Conservation (phyloP, 1,140 invertebrate genomes). For the Conus ventricosus region DNA sequence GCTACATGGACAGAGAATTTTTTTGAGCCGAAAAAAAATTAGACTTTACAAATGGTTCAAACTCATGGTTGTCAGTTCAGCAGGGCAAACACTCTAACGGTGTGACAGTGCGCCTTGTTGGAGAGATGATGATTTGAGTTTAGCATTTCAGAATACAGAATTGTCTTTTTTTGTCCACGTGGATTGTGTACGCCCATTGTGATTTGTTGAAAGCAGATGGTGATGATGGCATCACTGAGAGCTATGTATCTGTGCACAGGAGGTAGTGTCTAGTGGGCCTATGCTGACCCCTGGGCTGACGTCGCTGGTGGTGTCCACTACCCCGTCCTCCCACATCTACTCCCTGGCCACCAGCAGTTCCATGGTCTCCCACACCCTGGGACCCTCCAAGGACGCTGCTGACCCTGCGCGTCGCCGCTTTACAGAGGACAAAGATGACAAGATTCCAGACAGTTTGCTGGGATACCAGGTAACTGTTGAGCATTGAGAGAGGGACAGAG, state of each 20-base stretch:
- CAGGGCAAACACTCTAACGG: no score
- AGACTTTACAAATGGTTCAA: no score
- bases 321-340: conserved; percentile 38
- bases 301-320: neutral
- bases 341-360: conserved; percentile 44
- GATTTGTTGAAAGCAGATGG: no score
- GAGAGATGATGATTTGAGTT: no score
- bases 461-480: conserved; percentile 68
- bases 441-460: conserved; percentile 69
- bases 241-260: neutral
- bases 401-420: conserved; percentile 64
- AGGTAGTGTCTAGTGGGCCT: conserved; percentile 16
- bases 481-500: neutral
- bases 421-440: conserved; percentile 71
- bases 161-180: no score
- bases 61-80: no score
- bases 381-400: conserved; percentile 44
- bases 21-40: no score
- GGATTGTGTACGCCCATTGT: neutral
- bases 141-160: no score
- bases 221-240: no score
- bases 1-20: no score
- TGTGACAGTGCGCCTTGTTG: no score
- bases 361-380: conserved; percentile 44
- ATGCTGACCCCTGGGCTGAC: conserved; percentile 5